phyloP scores from a whole-genome alignment of 2,113 vertebrate species.

The Tor tambroides region DNA sequence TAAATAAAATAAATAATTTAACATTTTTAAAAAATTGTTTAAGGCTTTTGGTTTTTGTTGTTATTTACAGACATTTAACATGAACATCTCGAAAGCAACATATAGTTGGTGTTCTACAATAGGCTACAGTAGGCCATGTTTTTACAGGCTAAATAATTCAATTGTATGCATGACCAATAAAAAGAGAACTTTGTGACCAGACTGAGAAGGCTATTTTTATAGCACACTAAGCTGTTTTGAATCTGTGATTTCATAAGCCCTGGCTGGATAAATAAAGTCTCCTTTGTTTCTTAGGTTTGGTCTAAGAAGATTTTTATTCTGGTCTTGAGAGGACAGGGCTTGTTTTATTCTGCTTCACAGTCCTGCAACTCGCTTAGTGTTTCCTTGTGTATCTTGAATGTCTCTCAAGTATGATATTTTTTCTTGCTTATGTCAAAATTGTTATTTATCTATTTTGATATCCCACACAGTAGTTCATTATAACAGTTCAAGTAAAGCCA shows the following conservation, averaged over 20 bases:
- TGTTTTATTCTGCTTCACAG: conserved; percentile 13
- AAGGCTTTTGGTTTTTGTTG: too few relatives aligned
- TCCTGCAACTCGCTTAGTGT: background rate
- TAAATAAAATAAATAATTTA: too few relatives aligned
- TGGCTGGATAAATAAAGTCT: conserved; percentile 13
- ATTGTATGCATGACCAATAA: background rate
- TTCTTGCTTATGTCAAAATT: background rate
- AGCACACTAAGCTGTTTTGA: background rate
- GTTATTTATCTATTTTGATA: background rate
- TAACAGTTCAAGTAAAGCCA: too few relatives aligned
- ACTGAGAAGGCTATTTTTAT: background rate
- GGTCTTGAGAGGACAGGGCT: background rate
- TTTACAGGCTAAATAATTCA: background rate
- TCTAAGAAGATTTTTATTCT: background rate
- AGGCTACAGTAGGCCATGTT: background rate
- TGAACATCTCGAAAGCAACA: background rate
- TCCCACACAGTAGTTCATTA: background rate
- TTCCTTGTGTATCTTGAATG: background rate
- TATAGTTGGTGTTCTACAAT: background rate
- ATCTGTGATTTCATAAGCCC: conserved; percentile 26
- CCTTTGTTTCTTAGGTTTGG: conserved; percentile 31
- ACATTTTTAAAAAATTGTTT: too few relatives aligned
- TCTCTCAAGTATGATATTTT: background rate
- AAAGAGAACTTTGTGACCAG: background rate
- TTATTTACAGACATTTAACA: background rate